A percentile compares a stretch with the other conserved stretches of the same genome.
These are phyloP conservation scores for Perccottus glenii DNA, from an alignment of 2,113 vertebrate species.

Conservation along the genomic window DNA sequence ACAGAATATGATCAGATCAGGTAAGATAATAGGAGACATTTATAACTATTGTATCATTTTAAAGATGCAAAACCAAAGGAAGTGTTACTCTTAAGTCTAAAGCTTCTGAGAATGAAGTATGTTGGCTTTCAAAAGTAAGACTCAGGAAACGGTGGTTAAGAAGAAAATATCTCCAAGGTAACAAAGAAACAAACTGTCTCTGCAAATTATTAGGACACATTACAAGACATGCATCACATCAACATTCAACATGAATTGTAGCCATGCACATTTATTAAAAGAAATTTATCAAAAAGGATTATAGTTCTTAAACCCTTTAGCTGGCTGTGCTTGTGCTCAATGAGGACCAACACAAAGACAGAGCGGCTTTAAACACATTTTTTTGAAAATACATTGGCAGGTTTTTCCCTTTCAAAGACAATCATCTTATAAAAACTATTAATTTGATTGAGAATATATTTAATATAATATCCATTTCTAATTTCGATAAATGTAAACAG, in stretches of 20 bases:
- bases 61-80: not conserved
- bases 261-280: too few species aligned
- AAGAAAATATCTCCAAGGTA: not conserved
- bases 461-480: slow-evolving; percentile 2
- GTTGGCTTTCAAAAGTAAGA: not conserved
- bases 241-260: too few species aligned
- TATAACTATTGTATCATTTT: not conserved
- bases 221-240: too few species aligned
- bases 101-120: not conserved
- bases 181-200: not conserved
- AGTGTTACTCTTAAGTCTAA: not conserved
- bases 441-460: not conserved
- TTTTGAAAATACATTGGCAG: slow-evolving; percentile 30
- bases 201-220: too few species aligned
- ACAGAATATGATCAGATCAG: too few species aligned
- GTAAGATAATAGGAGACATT: too few species aligned
- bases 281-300: too few species aligned
- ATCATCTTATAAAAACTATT: not conserved
- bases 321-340: too few species aligned
- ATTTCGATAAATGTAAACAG: slow-evolving; percentile 61
- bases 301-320: too few species aligned
- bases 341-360: slow-evolving; percentile 36
- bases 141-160: not conserved
- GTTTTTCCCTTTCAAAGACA: not conserved
- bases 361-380: slow-evolving; percentile 16